Base-by-base conservation (phyloP, 2,888 invertebrate species). In the Pristionchus fissidentatus region DNA sequence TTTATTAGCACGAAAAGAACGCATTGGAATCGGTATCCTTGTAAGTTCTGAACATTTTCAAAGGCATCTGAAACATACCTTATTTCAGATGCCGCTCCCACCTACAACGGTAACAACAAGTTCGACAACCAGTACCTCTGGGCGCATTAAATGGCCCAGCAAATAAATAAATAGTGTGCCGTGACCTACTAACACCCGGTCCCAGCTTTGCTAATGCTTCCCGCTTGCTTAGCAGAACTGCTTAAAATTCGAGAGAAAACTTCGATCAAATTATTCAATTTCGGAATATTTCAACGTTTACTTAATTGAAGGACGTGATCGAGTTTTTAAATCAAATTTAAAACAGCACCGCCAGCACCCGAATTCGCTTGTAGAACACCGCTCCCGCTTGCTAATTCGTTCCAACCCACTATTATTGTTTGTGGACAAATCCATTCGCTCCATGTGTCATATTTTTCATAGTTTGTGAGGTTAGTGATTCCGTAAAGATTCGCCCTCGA, bases 51-150 rank as follows among this genome's bases (percentile, higher is more conserved):
- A 41, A 49, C 19, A 49, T 10, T 19, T 49, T 49, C 19, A 49
- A 70, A 70, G n/a, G 38, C 22, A 70, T 4, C 38, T 38, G 35
- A 66, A 66, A 66, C 43, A 43, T 38, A 3, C 43, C 1, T 22
- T n/a, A 46, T 73, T 77, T 5, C 75, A 77, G 75, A 77, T 26
- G 19, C 75, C 26, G 75, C 75, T 4, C 49, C 75, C 49, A 41
- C 75, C 32, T 77, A 77, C 75, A 49, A 5, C 10, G 75, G 70
- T 1, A 60, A 60, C 60, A 32, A 13, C 60, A 32, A 49, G 49
- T 77, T 77, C 49, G 75, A 77, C 32, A 77, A 49, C 49, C 75
- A 77, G 49, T 77, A 77, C 49, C 75, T 77, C 49, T 77, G 75
- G 75, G 75, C 75, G 0, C 49, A n/a, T 49, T 77, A 77, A 49